Evolutionary conservation across 2,113 vertebrate species (phyloP).

Genomic region (Camarhynchus parvulus): DNA sequence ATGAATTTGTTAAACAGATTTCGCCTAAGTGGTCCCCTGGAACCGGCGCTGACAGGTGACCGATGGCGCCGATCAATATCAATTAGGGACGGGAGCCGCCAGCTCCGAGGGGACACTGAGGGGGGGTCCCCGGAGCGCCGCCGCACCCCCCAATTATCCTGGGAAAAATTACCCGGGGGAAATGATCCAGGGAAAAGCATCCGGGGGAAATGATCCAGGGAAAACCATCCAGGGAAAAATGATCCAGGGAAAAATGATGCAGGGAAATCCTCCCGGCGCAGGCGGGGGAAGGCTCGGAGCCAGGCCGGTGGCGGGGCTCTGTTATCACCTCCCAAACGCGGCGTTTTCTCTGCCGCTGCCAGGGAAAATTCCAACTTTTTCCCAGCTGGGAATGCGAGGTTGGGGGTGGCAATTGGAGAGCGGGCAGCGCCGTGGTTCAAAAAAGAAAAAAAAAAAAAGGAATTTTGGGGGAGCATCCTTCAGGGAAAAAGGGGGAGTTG

Average conservation of each 20-base stretch:
- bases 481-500: too few relatives aligned
- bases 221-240: not conserved
- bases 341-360: not conserved
- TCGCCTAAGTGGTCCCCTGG: constrained; percentile 86
- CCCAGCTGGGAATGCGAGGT: not conserved
- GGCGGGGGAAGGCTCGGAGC: not conserved
- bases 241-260: not conserved
- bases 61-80: constrained; percentile 87
- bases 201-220: not conserved
- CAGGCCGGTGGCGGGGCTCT: fast-evolving
- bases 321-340: not conserved
- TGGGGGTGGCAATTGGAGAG: not conserved
- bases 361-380: not conserved
- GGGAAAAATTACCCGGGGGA: not conserved
- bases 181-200: not conserved
- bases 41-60: constrained; percentile 91
- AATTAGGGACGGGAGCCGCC: constrained; percentile 67
- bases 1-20: constrained; percentile 95
- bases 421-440: not conserved
- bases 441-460: not conserved
- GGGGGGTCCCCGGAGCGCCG: not conserved
- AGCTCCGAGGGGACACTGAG: not conserved
- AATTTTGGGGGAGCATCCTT: not conserved
- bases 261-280: not conserved
- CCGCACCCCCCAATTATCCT: not conserved